Evolutionary conservation across 1,140 invertebrate genomes (phyloP).

Genomic region (Notospermus geniculatus): DNA sequence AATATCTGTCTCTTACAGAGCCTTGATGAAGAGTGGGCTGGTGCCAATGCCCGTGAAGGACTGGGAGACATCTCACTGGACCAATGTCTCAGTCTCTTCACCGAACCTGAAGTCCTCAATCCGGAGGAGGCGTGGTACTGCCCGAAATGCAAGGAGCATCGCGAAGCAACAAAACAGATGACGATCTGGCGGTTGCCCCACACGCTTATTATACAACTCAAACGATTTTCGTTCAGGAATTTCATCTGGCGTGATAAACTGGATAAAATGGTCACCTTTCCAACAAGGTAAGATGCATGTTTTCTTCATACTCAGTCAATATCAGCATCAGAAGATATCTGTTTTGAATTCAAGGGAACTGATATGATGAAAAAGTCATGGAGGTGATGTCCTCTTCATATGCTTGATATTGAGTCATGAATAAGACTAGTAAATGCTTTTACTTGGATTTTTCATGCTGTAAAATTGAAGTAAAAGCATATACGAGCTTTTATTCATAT

Average conservation of each 20-base stretch:
- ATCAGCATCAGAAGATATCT: background rate
- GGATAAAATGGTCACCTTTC: conserved; percentile 60
- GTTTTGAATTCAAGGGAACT: conserved; percentile 12
- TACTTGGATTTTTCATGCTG: too few species aligned
- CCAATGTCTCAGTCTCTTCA: conserved; percentile 60
- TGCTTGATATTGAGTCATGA: too few species aligned
- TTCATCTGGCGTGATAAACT: conserved; percentile 59
- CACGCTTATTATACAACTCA: conserved; percentile 53
- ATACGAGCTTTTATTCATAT: too few species aligned
- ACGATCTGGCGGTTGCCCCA: conserved; percentile 53
- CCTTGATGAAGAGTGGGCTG: too few species aligned
- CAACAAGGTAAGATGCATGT: conserved; percentile 47
- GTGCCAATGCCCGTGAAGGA: conserved; percentile 15
- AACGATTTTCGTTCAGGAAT: conserved; percentile 53
- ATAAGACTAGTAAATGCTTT: too few species aligned
- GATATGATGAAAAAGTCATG: too few species aligned
- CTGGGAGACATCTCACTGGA: conserved; percentile 50
- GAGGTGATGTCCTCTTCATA: too few species aligned
- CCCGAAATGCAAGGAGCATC: conserved; percentile 50
- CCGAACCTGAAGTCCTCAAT: conserved; percentile 60
- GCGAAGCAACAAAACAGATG: conserved; percentile 54
- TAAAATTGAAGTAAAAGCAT: too few species aligned
- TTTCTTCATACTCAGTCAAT: background rate
- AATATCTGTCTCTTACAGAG: too few species aligned
- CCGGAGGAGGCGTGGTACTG: conserved; percentile 61